Conservation (phyloP, 2,797 vertebrate genomes). For the Diceros bicornis region DNA sequence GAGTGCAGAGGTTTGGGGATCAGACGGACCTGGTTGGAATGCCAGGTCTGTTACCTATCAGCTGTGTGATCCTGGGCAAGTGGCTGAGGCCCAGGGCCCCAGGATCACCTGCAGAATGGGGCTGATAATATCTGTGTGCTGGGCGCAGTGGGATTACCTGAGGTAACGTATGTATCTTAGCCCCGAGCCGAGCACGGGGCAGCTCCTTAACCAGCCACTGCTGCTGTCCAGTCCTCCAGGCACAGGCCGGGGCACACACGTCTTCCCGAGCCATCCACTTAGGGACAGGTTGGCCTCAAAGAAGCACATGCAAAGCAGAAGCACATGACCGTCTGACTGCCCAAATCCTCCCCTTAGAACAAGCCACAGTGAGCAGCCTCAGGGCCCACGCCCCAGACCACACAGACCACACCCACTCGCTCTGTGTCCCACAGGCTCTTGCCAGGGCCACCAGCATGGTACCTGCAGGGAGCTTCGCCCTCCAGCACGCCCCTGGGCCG, state of each 20-base stretch:
- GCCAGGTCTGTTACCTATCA: not conserved
- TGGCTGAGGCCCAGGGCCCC: not conserved
- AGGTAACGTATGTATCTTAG: not conserved
- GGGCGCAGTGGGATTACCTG: not conserved
- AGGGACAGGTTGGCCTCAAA: not conserved
- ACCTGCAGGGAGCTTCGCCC: not conserved
- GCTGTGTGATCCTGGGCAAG: too few species aligned
- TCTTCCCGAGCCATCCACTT: not conserved
- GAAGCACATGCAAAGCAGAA: not conserved
- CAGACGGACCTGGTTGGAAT: not conserved
- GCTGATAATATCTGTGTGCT: not conserved
- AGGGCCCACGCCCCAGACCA: not conserved
- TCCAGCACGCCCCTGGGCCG: not conserved
- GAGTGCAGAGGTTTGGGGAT: not conserved
- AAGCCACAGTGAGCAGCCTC: not conserved
- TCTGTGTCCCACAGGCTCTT: not conserved
- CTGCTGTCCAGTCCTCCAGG: not conserved
- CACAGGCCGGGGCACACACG: accelerated
- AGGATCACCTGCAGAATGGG: not conserved
- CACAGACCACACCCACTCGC: not conserved
- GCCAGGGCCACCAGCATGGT: not conserved
- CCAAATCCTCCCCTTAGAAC: not conserved
- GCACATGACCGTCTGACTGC: not conserved
- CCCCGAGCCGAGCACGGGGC: accelerated
- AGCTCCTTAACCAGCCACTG: not conserved